Percentiles rank a stretch among this genome's conserved stretches.
These are phyloP conservation scores for Drosophila mojavensis DNA, from an alignment of 1,140 invertebrate species.

Conservation along the genomic window DNA sequence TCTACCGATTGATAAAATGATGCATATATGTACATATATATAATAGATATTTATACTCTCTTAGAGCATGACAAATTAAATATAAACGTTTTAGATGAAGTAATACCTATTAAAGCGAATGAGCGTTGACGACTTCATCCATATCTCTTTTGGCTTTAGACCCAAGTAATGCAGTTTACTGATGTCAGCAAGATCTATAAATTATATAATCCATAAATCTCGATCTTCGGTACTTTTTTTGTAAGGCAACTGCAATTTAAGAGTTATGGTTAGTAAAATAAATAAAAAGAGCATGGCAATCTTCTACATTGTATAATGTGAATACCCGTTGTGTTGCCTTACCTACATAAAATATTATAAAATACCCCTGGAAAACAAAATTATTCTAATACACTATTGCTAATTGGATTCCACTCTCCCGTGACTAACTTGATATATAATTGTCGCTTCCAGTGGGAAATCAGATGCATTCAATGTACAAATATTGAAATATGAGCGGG, in stretches of 20 bases:
- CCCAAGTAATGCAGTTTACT: too few species aligned
- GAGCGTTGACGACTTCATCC: background rate
- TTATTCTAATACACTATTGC: conserved; percentile 31
- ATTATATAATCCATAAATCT: too few species aligned
- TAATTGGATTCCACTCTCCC: conserved; percentile 54
- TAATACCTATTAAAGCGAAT: too few species aligned
- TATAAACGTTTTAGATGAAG: too few species aligned
- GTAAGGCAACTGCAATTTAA: background rate
- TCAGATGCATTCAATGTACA: background rate
- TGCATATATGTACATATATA: too few species aligned
- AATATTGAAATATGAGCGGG: background rate
- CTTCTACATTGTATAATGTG: conserved; percentile 19
- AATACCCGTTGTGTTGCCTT: conserved; percentile 12
- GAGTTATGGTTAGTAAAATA: conserved; percentile 13
- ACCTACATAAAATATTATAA: conserved; percentile 19
- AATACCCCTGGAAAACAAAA: conserved; percentile 34
- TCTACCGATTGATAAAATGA: too few species aligned
- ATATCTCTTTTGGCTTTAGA: too few species aligned
- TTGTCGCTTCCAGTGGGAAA: background rate
- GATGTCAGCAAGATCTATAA: background rate
- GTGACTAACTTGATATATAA: conserved; percentile 46
- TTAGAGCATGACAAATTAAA: too few species aligned
- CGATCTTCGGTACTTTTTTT: background rate
- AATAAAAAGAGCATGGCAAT: background rate
- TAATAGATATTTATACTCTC: too few species aligned